These are phyloP conservation scores for Chrysaora quinquecirrha DNA, from an alignment of 30 jellyfish, hydroid and myxozoan species.

Conservation along the genomic window DNA sequence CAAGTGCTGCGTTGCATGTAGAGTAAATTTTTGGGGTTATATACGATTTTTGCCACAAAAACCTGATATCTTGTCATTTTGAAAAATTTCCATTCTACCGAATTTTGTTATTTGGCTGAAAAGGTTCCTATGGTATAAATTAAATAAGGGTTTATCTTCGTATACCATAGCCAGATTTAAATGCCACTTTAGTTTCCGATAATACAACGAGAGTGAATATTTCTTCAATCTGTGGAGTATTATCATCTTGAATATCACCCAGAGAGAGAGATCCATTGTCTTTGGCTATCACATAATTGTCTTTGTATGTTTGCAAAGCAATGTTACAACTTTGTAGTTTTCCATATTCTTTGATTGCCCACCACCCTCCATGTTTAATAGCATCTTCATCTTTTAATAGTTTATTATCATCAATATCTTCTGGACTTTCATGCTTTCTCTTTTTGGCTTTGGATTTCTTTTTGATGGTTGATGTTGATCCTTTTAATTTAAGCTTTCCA, in stretches of 20 bases:
- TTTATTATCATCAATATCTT: constrained; percentile 19
- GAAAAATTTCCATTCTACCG: too few species aligned
- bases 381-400: constrained; percentile 75
- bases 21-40: too few species aligned
- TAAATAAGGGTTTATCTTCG: too few species aligned
- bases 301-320: constrained; percentile 72
- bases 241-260: constrained; percentile 70
- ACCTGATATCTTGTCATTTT: too few species aligned
- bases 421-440: constrained; percentile 46
- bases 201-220: constrained; percentile 73
- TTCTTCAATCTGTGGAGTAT: constrained; percentile 78
- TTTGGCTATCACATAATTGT: constrained; percentile 68
- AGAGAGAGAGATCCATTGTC: constrained; percentile 81
- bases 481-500: constrained; percentile 88
- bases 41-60: too few species aligned
- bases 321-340: constrained; percentile 74
- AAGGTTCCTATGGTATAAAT: too few species aligned
- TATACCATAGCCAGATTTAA: constrained; percentile 93
- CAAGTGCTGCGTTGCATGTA: too few species aligned
- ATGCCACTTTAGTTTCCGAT: constrained; percentile 83
- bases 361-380: constrained; percentile 94
- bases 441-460: constrained; percentile 49
- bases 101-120: too few species aligned
- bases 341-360: constrained; percentile 79
- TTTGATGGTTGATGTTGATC: constrained; percentile 22